Base-by-base conservation (phyloP, 2,113 vertebrate genomes). In the Phalacrocorax pelagicus region DNA sequence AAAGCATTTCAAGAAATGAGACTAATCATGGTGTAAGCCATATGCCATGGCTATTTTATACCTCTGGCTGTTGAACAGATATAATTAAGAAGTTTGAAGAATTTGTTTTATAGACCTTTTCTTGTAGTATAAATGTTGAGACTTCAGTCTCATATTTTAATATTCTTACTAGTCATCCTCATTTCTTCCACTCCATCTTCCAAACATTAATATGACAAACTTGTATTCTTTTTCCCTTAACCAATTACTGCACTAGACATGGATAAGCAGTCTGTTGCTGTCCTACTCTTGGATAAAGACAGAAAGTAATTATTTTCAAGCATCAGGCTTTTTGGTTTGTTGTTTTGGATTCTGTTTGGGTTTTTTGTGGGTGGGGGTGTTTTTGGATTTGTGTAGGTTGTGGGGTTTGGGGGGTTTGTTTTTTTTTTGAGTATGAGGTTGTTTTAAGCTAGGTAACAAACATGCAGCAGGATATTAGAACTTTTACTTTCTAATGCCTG, bases 21-120 rank as follows among this genome's bases (percentile, higher is more conserved):
- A 67, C 38, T 89, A 92, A 86, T 92, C 71, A 78, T 55, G 75
- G 52, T 1, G 0, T 51, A 73, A 90, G 73, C 69, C 84, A 81
- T 79, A 95, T 88, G 93, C 74, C 58, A 49, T 2, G 40, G 81
- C 44, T 94, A 79, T 91, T 94, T 95, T 87, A 81, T 72, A 92
- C 23, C 49, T 57, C 63, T 49, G 61, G 4, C 40, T 54, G 52
- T 47, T 81, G 47, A 92, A 58, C 27, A 57, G n/a, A 63, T 47
- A 46, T 5, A 58, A 67, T 46, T 66, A 67, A 81, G 30, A 70
- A 78, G 15, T 74, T 51, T 1, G 8, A 32, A 10, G 42, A 75
- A 38, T 19, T 55, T 40, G 62, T 0, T 1, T 61, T 69, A 24
- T 29, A 57, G 36, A 63, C 4, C 6, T 19, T 61, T 67, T 14